These are phyloP conservation scores for Ormyrus thymus DNA, from an alignment of 2,888 invertebrate genomes.

Conservation along the genomic window DNA sequence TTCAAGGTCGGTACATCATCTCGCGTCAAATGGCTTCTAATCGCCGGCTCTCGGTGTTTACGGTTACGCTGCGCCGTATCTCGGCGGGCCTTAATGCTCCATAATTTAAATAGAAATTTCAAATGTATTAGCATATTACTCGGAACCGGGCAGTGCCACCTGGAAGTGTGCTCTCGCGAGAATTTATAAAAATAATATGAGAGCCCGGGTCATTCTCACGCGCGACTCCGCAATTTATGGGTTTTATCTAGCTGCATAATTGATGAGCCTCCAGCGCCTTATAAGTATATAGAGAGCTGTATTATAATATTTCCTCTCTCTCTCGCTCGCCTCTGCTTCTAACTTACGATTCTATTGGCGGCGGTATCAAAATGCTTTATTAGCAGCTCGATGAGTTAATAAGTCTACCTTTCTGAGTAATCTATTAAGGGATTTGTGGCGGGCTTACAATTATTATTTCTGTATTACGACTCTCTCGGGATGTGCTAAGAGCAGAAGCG, in stretches of 20 bases:
- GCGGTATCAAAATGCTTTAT: constrained; percentile 46
- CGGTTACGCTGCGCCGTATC: constrained; percentile 31
- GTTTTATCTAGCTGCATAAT: constrained; percentile 56
- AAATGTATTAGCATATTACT: constrained; percentile 56
- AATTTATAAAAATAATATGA: constrained; percentile 54
- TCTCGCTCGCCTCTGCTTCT: background rate
- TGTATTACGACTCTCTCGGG: background rate
- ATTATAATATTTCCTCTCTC: background rate
- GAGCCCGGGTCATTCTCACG: constrained; percentile 53
- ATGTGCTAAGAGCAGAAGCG: background rate
- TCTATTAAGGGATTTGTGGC: constrained; percentile 17
- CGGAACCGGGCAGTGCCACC: constrained; percentile 41
- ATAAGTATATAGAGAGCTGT: constrained; percentile 17
- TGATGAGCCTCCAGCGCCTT: constrained; percentile 46
- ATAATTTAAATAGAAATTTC: constrained; percentile 53
- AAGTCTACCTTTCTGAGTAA: constrained; percentile 14
- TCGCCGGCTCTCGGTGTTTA: constrained; percentile 31
- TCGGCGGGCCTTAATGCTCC: constrained; percentile 44
- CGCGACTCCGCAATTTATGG: constrained; percentile 50
- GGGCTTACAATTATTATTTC: no score
- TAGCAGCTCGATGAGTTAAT: constrained; percentile 43
- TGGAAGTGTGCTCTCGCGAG: constrained; percentile 31
- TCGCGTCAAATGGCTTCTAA: constrained; percentile 44
- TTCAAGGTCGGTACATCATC: constrained; percentile 50
- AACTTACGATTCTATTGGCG: constrained; percentile 33